Conservation (phyloP, 1,140 invertebrate genomes). For the Sitodiplosis mosellana region DNA sequence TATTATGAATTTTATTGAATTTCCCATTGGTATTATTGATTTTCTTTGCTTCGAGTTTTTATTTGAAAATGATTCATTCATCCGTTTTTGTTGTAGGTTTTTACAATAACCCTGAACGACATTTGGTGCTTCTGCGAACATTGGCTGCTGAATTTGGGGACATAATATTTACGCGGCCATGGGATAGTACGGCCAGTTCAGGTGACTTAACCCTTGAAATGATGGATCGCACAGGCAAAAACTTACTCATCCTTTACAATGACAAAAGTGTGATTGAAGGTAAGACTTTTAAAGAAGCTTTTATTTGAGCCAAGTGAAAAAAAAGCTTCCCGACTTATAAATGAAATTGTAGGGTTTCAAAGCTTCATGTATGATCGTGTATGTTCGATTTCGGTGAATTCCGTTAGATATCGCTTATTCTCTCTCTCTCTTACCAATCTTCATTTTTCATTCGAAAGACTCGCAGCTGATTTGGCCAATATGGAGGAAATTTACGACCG, state of each 20-base stretch:
- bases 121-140: constrained; percentile 12
- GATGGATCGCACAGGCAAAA: constrained; percentile 5
- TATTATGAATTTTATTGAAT: constrained; percentile 32
- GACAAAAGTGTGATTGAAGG: not conserved
- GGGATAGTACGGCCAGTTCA: constrained; percentile 7
- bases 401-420: no score
- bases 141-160: constrained; percentile 15
- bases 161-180: constrained; percentile 11
- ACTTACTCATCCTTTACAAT: constrained; percentile 7
- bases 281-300: not conserved
- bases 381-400: no score
- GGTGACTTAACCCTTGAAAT: constrained; percentile 13
- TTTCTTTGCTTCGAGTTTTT: no score
- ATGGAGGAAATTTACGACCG: constrained; percentile 19
- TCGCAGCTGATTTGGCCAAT: constrained; percentile 13
- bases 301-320: not conserved
- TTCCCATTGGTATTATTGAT: constrained; percentile 13
- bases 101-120: constrained; percentile 19
- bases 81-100: constrained; percentile 8
- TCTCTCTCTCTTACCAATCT: no score
- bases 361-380: no score
- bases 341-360: no score
- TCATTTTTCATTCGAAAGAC: constrained; percentile 7
- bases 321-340: no score
- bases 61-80: not conserved